These are phyloP conservation scores for Dolomedes plantarius DNA, from an alignment of 2,888 invertebrate species.

Conservation along the genomic window DNA sequence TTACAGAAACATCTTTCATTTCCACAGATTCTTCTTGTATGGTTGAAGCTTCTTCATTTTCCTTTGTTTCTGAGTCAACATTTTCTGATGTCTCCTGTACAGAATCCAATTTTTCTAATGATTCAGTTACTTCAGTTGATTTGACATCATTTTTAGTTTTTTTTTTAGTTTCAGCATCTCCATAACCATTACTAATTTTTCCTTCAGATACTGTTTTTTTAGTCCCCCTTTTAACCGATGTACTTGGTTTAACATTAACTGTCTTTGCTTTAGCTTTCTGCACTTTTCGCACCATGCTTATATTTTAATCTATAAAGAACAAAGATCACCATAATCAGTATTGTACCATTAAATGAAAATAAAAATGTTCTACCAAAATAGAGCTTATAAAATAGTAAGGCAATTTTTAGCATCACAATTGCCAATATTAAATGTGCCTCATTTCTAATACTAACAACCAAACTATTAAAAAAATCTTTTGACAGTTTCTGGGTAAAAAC, in stretches of 20 bases:
- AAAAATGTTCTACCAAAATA: too few species aligned
- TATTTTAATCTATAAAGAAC: too few species aligned
- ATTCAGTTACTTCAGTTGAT: neutral
- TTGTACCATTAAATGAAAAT: too few species aligned
- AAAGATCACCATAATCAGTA: too few species aligned
- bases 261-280: slow-evolving; percentile 35
- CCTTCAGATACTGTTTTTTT: slow-evolving; percentile 5
- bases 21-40: neutral
- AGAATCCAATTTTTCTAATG: neutral
- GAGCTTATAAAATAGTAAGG: too few species aligned
- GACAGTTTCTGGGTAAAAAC: too few species aligned
- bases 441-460: too few species aligned
- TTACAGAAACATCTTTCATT: neutral
- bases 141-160: neutral
- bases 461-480: too few species aligned
- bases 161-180: slow-evolving; percentile 11
- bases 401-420: too few species aligned
- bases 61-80: neutral
- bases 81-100: neutral
- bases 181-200: slow-evolving; percentile 15
- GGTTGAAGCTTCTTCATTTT: neutral
- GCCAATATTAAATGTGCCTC: too few species aligned
- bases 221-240: slow-evolving; percentile 10
- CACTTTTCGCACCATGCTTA: too few species aligned
- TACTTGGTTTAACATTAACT: slow-evolving; percentile 6